These are phyloP conservation scores for Rhinichthys osculus DNA, from an alignment of 2,797 vertebrate genomes.

Conservation along the genomic window DNA sequence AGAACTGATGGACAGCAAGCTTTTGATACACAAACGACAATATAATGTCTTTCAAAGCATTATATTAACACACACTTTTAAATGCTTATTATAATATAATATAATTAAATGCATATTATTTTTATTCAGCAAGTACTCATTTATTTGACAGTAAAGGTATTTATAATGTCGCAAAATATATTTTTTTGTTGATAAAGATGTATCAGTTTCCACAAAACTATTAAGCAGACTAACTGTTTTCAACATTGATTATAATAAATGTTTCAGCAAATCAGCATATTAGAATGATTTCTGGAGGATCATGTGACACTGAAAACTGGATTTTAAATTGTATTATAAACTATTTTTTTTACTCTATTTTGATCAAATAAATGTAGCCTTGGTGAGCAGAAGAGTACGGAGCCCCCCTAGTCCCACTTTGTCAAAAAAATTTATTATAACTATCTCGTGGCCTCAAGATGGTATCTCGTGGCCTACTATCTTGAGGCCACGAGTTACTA, in stretches of 20 bases:
- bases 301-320: neutral
- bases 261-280: neutral
- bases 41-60: neutral
- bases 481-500: no score
- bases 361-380: neutral
- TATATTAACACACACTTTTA: neutral
- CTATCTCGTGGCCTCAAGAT: no score
- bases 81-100: neutral
- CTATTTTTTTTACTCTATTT: neutral
- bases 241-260: neutral
- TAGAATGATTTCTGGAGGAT: neutral
- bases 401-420: no score
- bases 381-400: neutral
- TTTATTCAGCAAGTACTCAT: no score
- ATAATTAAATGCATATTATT: neutral
- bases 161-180: neutral
- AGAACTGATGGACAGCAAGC: conserved; percentile 34
- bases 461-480: no score
- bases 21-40: neutral
- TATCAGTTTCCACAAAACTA: neutral
- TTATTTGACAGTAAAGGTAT: no score
- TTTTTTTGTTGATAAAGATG: neutral
- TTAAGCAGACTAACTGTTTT: neutral
- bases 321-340: neutral
- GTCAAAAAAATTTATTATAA: no score